Evolutionary conservation across 1,140 invertebrate species (phyloP).

Genomic region (Magallana ariakensis): DNA sequence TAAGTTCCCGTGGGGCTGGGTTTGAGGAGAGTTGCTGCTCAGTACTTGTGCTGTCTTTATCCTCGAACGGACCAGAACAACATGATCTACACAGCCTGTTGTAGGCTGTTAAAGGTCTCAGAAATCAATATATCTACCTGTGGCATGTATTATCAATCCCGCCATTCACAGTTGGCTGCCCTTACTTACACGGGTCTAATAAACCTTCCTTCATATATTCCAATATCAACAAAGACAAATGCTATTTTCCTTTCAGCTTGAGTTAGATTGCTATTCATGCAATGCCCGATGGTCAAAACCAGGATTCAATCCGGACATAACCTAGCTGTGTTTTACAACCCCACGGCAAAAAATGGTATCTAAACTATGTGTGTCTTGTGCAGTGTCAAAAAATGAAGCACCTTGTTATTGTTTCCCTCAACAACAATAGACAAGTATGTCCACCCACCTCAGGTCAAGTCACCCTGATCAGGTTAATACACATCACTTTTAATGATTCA

Average conservation of each 20-base stretch:
- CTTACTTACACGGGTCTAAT: background rate
- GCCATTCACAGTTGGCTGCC: conserved; percentile 32
- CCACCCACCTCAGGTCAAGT: too few relatives aligned
- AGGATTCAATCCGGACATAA: too few relatives aligned
- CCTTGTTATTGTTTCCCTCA: too few relatives aligned
- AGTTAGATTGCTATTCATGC: background rate
- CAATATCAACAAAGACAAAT: background rate
- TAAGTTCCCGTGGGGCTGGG: conserved; percentile 39
- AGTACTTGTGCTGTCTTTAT: background rate
- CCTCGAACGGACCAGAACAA: background rate
- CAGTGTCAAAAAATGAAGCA: too few relatives aligned
- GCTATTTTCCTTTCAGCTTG: conserved; percentile 20
- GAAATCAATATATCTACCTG: conserved; percentile 31
- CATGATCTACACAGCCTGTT: conserved; percentile 21
- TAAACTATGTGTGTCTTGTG: too few relatives aligned
- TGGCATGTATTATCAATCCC: conserved; percentile 25
- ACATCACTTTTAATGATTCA: too few relatives aligned
- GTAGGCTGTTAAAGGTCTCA: conserved; percentile 17
- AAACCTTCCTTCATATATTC: background rate
- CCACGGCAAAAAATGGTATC: too few relatives aligned
- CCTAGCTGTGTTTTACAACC: too few relatives aligned
- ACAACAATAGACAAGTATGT: too few relatives aligned
- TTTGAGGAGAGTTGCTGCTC: background rate
- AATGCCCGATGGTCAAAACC: too few relatives aligned
- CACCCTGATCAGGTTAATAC: too few relatives aligned